Evolutionary conservation across 1,140 invertebrate genomes (phyloP).

Genomic region (Samia ricini): DNA sequence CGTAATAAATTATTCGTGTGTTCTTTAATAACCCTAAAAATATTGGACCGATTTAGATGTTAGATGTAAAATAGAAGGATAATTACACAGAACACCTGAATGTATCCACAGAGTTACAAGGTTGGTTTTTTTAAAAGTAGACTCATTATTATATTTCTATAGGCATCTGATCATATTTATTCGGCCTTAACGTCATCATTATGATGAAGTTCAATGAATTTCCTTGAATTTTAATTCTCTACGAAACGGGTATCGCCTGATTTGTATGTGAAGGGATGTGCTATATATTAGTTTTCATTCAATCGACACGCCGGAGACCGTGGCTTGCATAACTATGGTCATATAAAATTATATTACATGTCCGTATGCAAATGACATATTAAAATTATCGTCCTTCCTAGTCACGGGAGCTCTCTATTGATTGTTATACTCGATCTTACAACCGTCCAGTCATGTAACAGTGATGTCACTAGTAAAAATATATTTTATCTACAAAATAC

Average conservation of each 20-base stretch:
- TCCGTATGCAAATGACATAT: constrained; percentile 18
- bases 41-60: too few species aligned
- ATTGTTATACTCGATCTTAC: neutral
- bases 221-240: constrained; percentile 45
- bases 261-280: constrained; percentile 36
- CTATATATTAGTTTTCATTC: constrained; percentile 38
- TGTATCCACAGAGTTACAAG: too few species aligned
- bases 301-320: constrained; percentile 17
- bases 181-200: constrained; percentile 8
- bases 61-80: too few species aligned
- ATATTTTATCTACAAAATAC: neutral
- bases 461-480: neutral
- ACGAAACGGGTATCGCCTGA: constrained; percentile 15
- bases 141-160: too few species aligned
- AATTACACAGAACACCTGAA: too few species aligned
- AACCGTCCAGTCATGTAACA: neutral
- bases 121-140: too few species aligned
- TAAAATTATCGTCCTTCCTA: constrained; percentile 13
- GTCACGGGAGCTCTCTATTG: constrained; percentile 1
- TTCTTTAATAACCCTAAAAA: too few species aligned
- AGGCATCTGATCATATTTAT: too few species aligned
- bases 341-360: constrained; percentile 18
- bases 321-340: constrained; percentile 36
- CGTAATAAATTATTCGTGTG: too few species aligned
- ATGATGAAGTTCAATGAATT: constrained; percentile 50